Base-by-base conservation (phyloP, 92 coral and sea anemone species). In the Epizoanthus scotinus region DNA sequence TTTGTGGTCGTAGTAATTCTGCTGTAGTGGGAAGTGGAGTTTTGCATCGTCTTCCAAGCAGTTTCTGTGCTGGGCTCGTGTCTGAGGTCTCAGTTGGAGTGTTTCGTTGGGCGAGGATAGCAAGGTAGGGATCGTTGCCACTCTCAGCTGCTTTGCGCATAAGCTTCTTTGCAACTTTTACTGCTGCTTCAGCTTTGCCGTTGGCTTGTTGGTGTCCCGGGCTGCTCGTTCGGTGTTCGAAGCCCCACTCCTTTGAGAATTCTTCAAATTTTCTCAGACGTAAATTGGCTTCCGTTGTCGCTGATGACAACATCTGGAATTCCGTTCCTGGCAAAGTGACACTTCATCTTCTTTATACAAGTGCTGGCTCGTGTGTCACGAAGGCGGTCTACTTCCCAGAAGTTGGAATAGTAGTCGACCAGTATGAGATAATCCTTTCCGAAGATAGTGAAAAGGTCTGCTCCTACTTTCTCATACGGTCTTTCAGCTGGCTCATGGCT, bases 31-130 rank as follows among this genome's bases (percentile, higher is more conserved):
- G 78, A 1, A 81, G 57, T 54, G 22, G 47, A 8, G 75, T 67
- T 19, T 70, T 70, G 15, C 61, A 64, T 49, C 81, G 63, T 72
- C 73, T 71, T 27, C 34, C 66, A 2, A 72, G 63, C 58, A 73
- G 57, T 34, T 72, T 60, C 67, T 83, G 82, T 19, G 72, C 64
- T 72, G 78, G 59, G 26, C 42, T 78, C 44, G 56, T 61, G 26
- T 50, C 82, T 19, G 20, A 21, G 75, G 58, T 42, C 61, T 83
- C 64, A 28, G 86, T 72, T 20, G 71, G 86, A 17, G 72, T 82
- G 36, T 60, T 82, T 60, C 64, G 31, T 3, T 42, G 69, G 42
- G 67, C 69, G 0, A 77, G 49, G 22, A 77, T 5, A 18, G 82
- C 69, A 64, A 75, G 28, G 65, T 75, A 57, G 42, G 17, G 67